Percentiles rank a stretch among this genome's conserved stretches.
Evolutionary conservation across 35 echinoderm and acorn worm species (phyloP).

Genomic region (Eucidaris tribuloides): DNA sequence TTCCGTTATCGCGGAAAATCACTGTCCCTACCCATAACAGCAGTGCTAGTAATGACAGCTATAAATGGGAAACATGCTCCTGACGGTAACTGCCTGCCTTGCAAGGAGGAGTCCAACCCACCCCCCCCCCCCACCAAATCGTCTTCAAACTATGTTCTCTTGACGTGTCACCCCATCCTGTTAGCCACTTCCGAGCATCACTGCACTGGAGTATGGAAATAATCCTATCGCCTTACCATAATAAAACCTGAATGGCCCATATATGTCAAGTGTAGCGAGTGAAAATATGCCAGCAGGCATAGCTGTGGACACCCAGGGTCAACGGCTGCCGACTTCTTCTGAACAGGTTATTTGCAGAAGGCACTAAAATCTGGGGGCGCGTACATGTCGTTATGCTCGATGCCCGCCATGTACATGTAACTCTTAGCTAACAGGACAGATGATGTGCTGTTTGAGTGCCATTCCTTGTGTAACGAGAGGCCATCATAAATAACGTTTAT

Average conservation of each 20-base stretch:
- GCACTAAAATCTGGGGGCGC: too few relatives aligned
- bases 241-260: conserved; percentile 24
- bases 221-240: not conserved
- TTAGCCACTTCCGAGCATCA: not conserved
- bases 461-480: too few relatives aligned
- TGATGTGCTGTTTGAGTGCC: too few relatives aligned
- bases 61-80: not conserved
- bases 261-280: conserved; percentile 25
- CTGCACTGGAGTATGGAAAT: not conserved
- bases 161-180: not conserved
- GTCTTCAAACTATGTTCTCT: not conserved
- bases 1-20: too few relatives aligned
- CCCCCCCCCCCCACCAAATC: not conserved
- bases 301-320: too few relatives aligned
- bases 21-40: too few relatives aligned
- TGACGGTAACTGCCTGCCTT: not conserved
- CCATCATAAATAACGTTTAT: too few relatives aligned
- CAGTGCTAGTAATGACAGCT: not conserved
- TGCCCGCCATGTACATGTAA: too few relatives aligned
- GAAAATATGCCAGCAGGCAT: conserved; percentile 12
- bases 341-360: too few relatives aligned
- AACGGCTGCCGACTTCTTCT: too few relatives aligned
- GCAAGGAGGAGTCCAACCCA: not conserved
- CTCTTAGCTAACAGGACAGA: too few relatives aligned
- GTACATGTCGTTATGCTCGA: too few relatives aligned